Percentiles rank a stretch among this genome's conserved stretches.
Evolutionary conservation across 2,888 invertebrate genomes (phyloP).

Genomic region (Pemphredon lugubris): DNA sequence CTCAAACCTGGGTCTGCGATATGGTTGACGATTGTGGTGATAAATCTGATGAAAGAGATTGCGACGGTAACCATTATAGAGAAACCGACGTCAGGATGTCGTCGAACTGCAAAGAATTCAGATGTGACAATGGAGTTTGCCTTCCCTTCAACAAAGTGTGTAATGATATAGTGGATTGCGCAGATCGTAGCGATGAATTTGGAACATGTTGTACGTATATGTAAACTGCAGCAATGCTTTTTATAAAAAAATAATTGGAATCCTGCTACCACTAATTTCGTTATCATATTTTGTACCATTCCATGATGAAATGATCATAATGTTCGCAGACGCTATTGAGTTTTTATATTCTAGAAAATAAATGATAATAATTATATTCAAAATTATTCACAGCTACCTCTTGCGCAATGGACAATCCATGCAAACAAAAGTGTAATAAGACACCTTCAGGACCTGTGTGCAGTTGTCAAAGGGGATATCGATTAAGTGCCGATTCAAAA

Average conservation of each 20-base stretch:
- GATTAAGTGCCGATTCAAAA: conserved; percentile 82
- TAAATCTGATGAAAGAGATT: conserved; percentile 86
- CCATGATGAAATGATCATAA: too few relatives aligned
- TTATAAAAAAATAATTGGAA: background rate
- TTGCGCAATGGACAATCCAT: conserved; percentile 81
- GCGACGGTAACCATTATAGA: conserved; percentile 49
- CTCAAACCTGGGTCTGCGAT: conserved; percentile 84
- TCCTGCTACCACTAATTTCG: background rate
- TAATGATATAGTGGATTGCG: conserved; percentile 85
- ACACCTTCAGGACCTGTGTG: conserved; percentile 88
- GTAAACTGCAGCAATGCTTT: background rate
- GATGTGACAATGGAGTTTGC: conserved; percentile 85
- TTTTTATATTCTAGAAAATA: too few relatives aligned
- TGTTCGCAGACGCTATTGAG: too few relatives aligned
- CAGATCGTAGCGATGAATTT: conserved; percentile 87
- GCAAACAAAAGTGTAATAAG: conserved; percentile 84
- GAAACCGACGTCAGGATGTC: background rate
- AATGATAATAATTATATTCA: background rate
- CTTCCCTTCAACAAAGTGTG: conserved; percentile 86
- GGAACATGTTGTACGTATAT: conserved; percentile 83
- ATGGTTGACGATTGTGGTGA: conserved; percentile 87
- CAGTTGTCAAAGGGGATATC: conserved; percentile 85
- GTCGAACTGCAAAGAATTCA: conserved; percentile 80
- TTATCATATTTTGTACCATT: too few relatives aligned
- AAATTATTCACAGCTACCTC: conserved; percentile 75